A percentile compares a stretch with the other conserved stretches of the same genome.
phyloP scores from a whole-genome alignment of 2,888 invertebrate genomes.

The Scaptomyza parva region DNA sequence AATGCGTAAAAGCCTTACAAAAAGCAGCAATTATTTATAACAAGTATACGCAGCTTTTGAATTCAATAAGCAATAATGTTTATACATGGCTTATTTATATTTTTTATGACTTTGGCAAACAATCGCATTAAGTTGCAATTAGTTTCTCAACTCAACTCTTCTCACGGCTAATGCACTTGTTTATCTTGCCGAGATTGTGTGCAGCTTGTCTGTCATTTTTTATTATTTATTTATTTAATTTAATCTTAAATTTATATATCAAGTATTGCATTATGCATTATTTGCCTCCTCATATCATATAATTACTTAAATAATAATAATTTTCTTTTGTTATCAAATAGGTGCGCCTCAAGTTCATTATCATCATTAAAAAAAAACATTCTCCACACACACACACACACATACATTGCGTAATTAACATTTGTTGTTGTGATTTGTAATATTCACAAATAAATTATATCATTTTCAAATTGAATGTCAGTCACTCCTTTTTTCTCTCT shows the following conservation, averaged over 20 bases:
- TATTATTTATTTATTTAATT: conserved; percentile 60
- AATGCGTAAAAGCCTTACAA: not conserved
- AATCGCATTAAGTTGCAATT: conserved; percentile 72
- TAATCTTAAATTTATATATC: conserved; percentile 59
- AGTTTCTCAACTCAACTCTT: conserved; percentile 54
- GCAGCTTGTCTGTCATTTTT: conserved; percentile 37
- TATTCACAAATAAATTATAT: conserved; percentile 38
- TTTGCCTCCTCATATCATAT: conserved; percentile 25
- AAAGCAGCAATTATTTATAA: conserved; percentile 44
- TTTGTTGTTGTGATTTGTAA: conserved; percentile 45
- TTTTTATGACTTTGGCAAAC: conserved; percentile 61
- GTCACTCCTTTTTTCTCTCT: conserved; percentile 26
- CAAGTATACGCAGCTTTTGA: conserved; percentile 31
- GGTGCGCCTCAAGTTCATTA: conserved; percentile 73
- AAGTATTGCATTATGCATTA: conserved; percentile 46
- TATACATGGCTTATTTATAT: conserved; percentile 30
- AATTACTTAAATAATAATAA: conserved; percentile 38
- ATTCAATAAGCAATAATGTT: conserved; percentile 33
- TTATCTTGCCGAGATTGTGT: conserved; percentile 18
- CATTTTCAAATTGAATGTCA: conserved; percentile 66
- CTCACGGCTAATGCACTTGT: conserved; percentile 51
- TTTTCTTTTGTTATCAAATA: conserved; percentile 72
- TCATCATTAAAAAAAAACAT: conserved; percentile 64
- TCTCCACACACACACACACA: conserved; percentile 15
- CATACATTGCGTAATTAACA: conserved; percentile 55